Evolutionary conservation across 2,113 vertebrate genomes (phyloP), one percentile per base, ranked within the genome.

Genomic region (Triplophysa rosa): DNA sequence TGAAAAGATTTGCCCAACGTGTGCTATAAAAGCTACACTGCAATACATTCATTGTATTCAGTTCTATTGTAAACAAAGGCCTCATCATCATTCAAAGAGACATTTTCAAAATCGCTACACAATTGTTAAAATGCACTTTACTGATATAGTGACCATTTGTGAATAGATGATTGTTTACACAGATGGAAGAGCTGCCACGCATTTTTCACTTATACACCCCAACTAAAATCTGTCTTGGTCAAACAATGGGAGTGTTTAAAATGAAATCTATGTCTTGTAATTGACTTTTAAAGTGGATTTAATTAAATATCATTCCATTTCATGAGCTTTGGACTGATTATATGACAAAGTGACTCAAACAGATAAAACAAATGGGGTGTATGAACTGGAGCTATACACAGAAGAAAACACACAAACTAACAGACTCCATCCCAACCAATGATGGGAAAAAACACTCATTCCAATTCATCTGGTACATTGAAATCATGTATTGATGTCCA

Each of bases 401-500:
- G 8, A 66, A 21, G 23, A 21, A 68, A 23, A 54, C 47, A 12
- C 24, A 33, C 2, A 72, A 40, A 45, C 17, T 8, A 64, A 76
- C 70, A 73, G 58, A 79, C 3, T 61, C n/a, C 59, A 64, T 78
- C 37, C 63, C 29, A 66, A 71, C 52, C 40, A 58, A 66, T 40
- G 68, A 76, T n/a, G n/a, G 24, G 26, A 2, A 29, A 45, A 63
- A 68, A 74, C 58, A 77, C 78, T 26, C 67, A 75, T 78, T 83
- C 45, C 33, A 76, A 67, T 49, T 58, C 16, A n/a, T 61, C 65
- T 81, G 77, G 68, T 81, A 85, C 71, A 86, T 79, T 81, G 81
- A 85, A 86, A 83, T 81, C 80, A 82, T 84, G 83, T 84, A 84
- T 84, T 84, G 77, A 84, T 86, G 82, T 81, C 79, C 79, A 82